phyloP scores from a whole-genome alignment of 1,140 invertebrate genomes.

The Drosophila kanapiae region DNA sequence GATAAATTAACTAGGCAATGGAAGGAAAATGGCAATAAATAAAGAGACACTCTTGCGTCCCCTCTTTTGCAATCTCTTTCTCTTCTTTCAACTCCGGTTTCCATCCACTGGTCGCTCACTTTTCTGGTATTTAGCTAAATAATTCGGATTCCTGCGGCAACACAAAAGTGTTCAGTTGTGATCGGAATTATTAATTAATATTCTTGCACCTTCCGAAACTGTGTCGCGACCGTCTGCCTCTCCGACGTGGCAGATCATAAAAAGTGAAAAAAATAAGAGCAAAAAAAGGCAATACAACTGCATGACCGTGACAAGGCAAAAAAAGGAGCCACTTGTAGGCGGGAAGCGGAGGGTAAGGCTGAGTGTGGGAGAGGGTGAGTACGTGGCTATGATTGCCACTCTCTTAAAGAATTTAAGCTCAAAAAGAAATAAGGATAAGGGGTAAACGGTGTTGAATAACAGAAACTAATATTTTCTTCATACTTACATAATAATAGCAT shows the following conservation, averaged over 20 bases:
- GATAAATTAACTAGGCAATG: constrained; percentile 37
- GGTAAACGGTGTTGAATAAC: too few species aligned
- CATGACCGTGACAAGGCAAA: constrained; percentile 65
- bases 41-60: constrained; percentile 4
- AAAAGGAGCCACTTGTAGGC: neutral
- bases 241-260: constrained; percentile 12
- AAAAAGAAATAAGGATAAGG: too few species aligned
- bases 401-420: too few species aligned
- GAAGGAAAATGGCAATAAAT: constrained; percentile 16
- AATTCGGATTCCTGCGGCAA: constrained; percentile 74
- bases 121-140: constrained; percentile 78
- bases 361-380: neutral
- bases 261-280: neutral
- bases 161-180: constrained; percentile 79
- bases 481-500: too few species aligned
- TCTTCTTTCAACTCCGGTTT: neutral
- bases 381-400: neutral
- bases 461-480: too few species aligned
- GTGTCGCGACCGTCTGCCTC: constrained; percentile 11
- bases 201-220: constrained; percentile 81
- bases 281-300: constrained; percentile 4
- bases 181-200: constrained; percentile 84
- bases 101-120: constrained; percentile 50
- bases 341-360: constrained; percentile 4
- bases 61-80: constrained; percentile 1